phyloP scores from a whole-genome alignment of 2,888 invertebrate genomes.

The Eupithecia tripunctaria region DNA sequence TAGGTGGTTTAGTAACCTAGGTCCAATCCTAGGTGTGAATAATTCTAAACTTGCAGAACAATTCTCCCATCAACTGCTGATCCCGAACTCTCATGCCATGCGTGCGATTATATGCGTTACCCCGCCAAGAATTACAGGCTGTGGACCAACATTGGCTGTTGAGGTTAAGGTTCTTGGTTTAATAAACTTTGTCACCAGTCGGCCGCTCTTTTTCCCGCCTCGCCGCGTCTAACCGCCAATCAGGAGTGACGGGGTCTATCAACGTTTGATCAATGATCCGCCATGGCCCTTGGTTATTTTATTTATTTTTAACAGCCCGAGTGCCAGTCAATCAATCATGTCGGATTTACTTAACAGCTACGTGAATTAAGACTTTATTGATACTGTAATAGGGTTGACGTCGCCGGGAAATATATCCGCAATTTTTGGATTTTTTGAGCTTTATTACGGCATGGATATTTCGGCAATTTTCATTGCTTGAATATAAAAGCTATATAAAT shows the following conservation, averaged over 20 bases:
- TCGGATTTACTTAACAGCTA: constrained; percentile 60
- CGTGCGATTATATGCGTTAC: too few species aligned
- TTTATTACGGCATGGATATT: constrained; percentile 4
- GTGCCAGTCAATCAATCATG: constrained; percentile 72
- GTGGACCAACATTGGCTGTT: too few species aligned
- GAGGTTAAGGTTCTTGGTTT: too few species aligned
- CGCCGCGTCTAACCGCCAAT: constrained; percentile 50
- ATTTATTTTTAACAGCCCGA: constrained; percentile 49
- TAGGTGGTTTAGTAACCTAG: too few species aligned
- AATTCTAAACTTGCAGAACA: too few species aligned
- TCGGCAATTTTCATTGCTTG: not conserved
- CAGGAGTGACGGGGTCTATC: constrained; percentile 53
- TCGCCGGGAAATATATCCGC: constrained; percentile 24
- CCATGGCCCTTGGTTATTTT: constrained; percentile 43
- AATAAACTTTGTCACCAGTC: not conserved
- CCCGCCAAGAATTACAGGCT: too few species aligned
- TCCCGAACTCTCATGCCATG: too few species aligned
- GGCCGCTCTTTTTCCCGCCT: constrained; percentile 9
- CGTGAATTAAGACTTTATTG: constrained; percentile 48
- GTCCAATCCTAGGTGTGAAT: too few species aligned
- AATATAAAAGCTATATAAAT: constrained; percentile 10
- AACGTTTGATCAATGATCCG: constrained; percentile 61
- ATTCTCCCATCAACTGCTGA: too few species aligned
- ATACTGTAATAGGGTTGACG: constrained; percentile 42
- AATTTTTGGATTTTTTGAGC: constrained; percentile 9